A percentile compares a stretch with the other conserved stretches of the same genome.
Conservation (phyloP, 2,888 invertebrate genomes). For the Drosophila parthenogenetica region DNA sequence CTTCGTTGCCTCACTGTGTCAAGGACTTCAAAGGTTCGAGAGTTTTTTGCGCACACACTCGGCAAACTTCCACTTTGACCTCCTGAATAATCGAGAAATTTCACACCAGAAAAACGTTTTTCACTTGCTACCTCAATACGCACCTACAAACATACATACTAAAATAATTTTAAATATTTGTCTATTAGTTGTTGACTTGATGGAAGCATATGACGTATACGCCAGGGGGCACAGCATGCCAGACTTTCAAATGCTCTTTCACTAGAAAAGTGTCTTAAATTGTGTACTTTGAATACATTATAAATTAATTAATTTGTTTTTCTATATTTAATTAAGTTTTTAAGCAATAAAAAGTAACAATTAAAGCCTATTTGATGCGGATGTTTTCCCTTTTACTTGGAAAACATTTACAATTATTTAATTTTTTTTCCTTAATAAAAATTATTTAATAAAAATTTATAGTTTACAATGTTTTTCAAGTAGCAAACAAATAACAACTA, state of each 20-base stretch:
- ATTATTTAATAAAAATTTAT: no score
- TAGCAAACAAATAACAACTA: no score
- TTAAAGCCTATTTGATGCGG: no score
- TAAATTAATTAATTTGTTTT: no score
- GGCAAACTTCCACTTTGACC: constrained; percentile 1
- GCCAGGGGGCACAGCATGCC: background rate
- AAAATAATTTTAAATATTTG: constrained; percentile 11
- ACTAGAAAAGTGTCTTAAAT: no score
- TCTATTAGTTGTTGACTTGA: background rate
- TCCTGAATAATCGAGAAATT: background rate
- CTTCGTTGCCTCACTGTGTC: background rate
- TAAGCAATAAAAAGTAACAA: no score
- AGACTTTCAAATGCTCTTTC: constrained; percentile 3
- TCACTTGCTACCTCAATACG: background rate
- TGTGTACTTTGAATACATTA: no score
- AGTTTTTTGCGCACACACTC: background rate
- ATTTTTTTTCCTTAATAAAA: no score
- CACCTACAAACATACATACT: background rate
- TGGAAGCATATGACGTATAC: background rate
- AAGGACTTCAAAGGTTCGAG: constrained; percentile 22
- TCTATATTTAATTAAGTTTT: no score
- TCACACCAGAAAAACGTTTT: constrained; percentile 1
- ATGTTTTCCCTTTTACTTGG: no score
- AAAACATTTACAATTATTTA: no score
- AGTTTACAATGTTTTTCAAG: no score